phyloP scores from a whole-genome alignment of 2,797 vertebrate genomes.

The Prunella strophiata region DNA sequence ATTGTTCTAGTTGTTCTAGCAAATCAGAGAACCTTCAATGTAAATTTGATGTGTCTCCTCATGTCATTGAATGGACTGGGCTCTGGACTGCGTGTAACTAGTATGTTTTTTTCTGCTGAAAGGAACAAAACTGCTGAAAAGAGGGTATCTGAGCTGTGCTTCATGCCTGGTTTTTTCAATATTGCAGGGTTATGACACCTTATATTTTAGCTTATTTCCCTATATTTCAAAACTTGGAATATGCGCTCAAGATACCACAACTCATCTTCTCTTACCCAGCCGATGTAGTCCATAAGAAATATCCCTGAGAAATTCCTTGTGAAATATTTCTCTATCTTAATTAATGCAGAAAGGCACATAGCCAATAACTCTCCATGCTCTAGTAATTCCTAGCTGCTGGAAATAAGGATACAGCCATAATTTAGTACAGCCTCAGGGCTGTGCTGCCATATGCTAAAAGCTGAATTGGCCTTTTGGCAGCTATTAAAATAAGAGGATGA shows the following conservation, averaged over 20 bases:
- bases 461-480: background rate
- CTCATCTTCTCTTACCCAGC: background rate
- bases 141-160: background rate
- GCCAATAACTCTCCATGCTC: background rate
- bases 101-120: background rate
- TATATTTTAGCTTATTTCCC: background rate
- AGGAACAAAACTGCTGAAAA: background rate
- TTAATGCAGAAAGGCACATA: background rate
- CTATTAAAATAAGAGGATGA: background rate
- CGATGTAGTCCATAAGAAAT: background rate
- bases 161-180: background rate
- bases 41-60: background rate
- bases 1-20: conserved; percentile 41
- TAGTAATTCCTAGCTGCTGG: background rate
- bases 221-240: background rate
- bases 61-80: background rate
- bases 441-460: background rate
- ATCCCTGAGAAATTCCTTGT: background rate
- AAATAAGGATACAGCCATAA: background rate
- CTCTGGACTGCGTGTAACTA: background rate
- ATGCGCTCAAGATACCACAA: background rate
- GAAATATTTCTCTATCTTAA: background rate
- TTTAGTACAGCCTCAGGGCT: background rate
- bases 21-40: conserved; percentile 6
- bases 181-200: background rate